Base-by-base conservation (phyloP, 2,797 vertebrate genomes). In the Tauraco hartlaubi region DNA sequence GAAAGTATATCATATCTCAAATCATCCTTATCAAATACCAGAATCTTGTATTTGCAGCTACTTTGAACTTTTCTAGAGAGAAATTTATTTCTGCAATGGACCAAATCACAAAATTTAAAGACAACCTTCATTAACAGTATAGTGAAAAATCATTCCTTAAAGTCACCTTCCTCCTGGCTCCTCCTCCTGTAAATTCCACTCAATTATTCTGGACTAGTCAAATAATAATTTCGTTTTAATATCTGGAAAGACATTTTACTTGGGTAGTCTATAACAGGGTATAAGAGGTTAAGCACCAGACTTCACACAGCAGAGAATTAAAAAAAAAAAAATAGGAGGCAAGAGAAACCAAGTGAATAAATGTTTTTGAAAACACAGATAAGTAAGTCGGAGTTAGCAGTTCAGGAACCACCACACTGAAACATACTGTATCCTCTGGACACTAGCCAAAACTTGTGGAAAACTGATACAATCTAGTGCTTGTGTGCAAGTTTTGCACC, bases 401-500 rank as follows among this genome's bases (percentile, higher is more conserved):
- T 77, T 94, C 61, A 89, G 56, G 72, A 92, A 83, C 44, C 3
- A 1, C 46, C 68, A 61, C 43, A 21, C 22, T 74, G 67, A 64
- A 93, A 76, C 81, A 94, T 33, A 61, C 72, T 91, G 86, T 23
- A 56, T 75, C 73, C 92, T 31, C 91, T 91, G 89, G 68, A 39
- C 46, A 61, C 33, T 33, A 52, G 94, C 84, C 96, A 96, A 39
- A 83, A 28, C 84, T 68, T 26, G 61, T 33, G 89, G 75, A 63
- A 74, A 80, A 79, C 86, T 67, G 90, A 87, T 12, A 92, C 41
- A 75, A 77, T 72, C 84, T 55, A 48, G 28, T 26, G 64, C 92
- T 90, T 88, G 69, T 66, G 46, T 68, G 78, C 89, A 66, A 90
- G 79, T 87, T 95, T 29, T 90, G 85, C 79, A 81, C 89, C 84